Evolutionary conservation across 1,140 invertebrate genomes (phyloP), one percentile per base, ranked within the genome.

Genomic region (Lepidurus apus): DNA sequence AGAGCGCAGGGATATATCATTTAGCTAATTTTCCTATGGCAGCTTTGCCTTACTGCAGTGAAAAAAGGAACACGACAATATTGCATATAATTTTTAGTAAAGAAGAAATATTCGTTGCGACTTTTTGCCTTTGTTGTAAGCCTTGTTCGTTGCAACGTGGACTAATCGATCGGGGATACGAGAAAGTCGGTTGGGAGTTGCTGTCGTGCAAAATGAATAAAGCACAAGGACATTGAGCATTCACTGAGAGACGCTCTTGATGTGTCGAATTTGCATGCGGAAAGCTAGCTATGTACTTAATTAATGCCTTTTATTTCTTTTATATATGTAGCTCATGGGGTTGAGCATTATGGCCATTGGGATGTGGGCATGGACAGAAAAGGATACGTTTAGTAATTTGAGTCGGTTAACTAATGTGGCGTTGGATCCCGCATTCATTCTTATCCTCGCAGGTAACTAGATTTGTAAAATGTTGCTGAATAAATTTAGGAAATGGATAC

Each of bases 301-400:
- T 47, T 47, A 26, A 47, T 77, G 3, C 1, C 53, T 4, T 21
- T 9, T 45, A 42, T 43, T 73, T 13, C 26, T 82, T 81, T 74
- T 84, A 80, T 83, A 80, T 89, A 90, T 82, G 44, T 87, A 96
- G 95, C 88, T 97, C 82, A 86, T 95, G 74, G 96, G 95, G 10
- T 87, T 96, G 26, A 88, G 91, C 43, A 91, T 98, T 79, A 87
- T 95, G 83, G 93, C 93, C 7, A 89, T 98, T 75, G 97, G 97
- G 73, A 88, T 97, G 75, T 98, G 96, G 97, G 96, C 96, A 75
- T 98, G 96, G 95, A 92, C 91, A 73, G 96, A 98, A 85, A 98
- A 98, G 86, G 95, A 98, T 84, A 97, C 94, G 80, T 96, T 98
- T 84, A 94, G 92, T 83, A 98, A 97, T 86, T 88, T 98, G 53